Evolutionary conservation across 2,797 vertebrate genomes (phyloP).

Genomic region (Dermochelys coriacea): DNA sequence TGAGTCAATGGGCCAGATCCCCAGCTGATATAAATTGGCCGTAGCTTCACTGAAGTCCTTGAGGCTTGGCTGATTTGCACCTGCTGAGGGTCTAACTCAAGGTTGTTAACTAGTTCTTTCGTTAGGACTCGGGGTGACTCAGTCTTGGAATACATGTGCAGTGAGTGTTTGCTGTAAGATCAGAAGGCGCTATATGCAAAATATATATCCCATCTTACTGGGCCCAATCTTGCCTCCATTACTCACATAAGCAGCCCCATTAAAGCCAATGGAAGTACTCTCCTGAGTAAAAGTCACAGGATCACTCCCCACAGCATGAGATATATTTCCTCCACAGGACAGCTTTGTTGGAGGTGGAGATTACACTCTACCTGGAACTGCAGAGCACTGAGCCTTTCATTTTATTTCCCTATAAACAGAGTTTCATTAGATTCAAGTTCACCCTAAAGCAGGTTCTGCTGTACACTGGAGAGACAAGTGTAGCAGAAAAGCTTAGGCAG

Average conservation of each 20-base stretch:
- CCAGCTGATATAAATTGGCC: not conserved
- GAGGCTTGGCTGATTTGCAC: not conserved
- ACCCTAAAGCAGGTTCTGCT: not conserved
- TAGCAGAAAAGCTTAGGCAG: not conserved
- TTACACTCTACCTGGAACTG: not conserved
- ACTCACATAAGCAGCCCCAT: not conserved
- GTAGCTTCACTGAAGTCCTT: not conserved
- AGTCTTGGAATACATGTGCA: not conserved
- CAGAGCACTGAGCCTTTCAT: not conserved
- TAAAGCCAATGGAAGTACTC: not conserved
- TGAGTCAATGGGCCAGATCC: not conserved
- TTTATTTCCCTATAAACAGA: not conserved
- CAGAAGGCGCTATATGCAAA: not conserved
- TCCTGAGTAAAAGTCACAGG: not conserved
- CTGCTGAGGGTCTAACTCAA: not conserved
- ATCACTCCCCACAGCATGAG: not conserved
- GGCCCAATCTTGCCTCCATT: not conserved
- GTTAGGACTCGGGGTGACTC: not conserved
- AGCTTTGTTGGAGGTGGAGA: fast-evolving
- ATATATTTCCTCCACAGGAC: fast-evolving
- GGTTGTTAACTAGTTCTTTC: not conserved
- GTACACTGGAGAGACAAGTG: not conserved
- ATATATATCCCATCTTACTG: not conserved
- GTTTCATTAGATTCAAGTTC: not conserved
- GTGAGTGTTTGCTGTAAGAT: not conserved